A percentile compares a stretch with the other conserved stretches of the same genome.
Conservation (phyloP, 2,113 vertebrate genomes). For the Grallaria varia region DNA sequence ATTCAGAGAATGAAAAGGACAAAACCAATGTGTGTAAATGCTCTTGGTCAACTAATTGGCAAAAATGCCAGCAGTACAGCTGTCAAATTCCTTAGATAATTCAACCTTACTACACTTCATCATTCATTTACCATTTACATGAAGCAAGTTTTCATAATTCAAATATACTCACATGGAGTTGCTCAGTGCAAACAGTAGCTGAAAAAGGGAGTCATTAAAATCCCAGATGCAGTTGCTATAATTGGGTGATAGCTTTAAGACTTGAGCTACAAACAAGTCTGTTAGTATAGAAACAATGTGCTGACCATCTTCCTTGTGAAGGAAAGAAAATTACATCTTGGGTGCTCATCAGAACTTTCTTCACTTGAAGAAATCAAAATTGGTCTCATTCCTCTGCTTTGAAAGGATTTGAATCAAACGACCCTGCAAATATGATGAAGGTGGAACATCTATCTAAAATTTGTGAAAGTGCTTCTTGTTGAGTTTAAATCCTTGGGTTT, state of each 20-base stretch:
- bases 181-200: background rate
- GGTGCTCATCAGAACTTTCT: background rate
- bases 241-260: background rate
- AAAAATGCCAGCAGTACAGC: background rate
- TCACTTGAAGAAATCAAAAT: background rate
- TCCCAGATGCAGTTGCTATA: background rate
- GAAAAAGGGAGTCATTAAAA: background rate
- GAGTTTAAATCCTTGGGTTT: background rate
- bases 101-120: background rate
- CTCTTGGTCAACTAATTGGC: background rate
- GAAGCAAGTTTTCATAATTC: constrained; percentile 11
- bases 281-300: background rate
- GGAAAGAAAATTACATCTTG: background rate
- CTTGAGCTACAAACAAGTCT: background rate
- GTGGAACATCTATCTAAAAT: background rate
- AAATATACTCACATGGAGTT: background rate
- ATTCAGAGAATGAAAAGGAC: background rate
- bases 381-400: background rate
- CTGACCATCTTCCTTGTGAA: background rate
- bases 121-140: background rate
- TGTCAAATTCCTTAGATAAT: constrained; percentile 15
- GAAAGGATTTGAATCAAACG: background rate
- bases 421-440: background rate
- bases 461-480: background rate
- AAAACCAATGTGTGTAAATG: background rate